Evolutionary conservation across 1,140 invertebrate genomes (phyloP).

Genomic region (Drosophila nannoptera): DNA sequence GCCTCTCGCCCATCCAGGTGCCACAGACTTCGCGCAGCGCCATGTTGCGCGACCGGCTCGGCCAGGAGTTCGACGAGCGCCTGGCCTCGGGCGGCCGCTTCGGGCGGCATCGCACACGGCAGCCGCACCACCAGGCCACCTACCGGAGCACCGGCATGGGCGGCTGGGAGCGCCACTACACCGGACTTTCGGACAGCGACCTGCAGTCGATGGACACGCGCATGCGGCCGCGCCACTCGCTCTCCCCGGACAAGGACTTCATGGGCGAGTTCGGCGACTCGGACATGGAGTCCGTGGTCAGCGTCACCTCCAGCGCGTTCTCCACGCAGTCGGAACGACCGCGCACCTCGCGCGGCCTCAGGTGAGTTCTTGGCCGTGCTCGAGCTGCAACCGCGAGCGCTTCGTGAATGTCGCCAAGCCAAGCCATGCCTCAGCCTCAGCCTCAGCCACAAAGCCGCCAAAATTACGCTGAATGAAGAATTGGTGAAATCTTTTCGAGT

Average conservation of each 20-base stretch:
- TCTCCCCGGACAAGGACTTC: constrained; percentile 86
- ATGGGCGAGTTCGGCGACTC: constrained; percentile 88
- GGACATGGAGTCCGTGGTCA: constrained; percentile 92
- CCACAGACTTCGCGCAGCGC: constrained; percentile 77
- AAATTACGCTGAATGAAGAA: constrained; percentile 57
- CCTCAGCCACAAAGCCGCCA: constrained; percentile 47
- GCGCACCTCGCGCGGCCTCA: constrained; percentile 84
- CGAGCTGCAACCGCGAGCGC: constrained; percentile 31
- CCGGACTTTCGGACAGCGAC: constrained; percentile 90
- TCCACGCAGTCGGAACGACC: constrained; percentile 94
- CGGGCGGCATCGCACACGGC: constrained; percentile 85
- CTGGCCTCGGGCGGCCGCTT: constrained; percentile 81
- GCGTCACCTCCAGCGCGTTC: constrained; percentile 93
- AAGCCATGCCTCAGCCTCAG: constrained; percentile 7
- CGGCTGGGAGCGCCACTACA: constrained; percentile 88
- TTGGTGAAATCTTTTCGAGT: constrained; percentile 41
- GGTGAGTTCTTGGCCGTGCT: constrained; percentile 80
- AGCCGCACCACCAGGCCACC: constrained; percentile 81
- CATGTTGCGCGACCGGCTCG: constrained; percentile 85
- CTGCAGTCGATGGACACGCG: constrained; percentile 82
- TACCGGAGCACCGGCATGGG: constrained; percentile 85
- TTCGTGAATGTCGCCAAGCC: constrained; percentile 34
- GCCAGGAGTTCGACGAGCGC: constrained; percentile 92
- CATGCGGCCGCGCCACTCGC: constrained; percentile 80
- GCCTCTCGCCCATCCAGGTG: constrained; percentile 44